Conservation (phyloP, 53 echinoderm and acorn worm genomes). For the Echinometra lucunter region DNA sequence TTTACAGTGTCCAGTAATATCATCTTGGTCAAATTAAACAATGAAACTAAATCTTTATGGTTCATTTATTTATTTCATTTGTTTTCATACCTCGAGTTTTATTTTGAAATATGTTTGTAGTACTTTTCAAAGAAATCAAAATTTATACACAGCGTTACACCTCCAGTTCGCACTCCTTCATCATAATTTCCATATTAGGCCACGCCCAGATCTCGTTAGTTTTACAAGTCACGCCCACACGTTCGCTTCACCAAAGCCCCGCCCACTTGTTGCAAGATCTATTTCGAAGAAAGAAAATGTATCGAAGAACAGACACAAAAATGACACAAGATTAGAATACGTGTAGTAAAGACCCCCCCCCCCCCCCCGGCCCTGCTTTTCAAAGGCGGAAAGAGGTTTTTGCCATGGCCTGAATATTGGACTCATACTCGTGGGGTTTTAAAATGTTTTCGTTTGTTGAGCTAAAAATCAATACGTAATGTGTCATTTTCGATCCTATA, state of each 20-base stretch:
- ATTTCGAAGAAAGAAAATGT: neutral
- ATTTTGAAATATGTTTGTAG: too few relatives aligned
- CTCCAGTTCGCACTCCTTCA: neutral
- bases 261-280: neutral
- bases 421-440: neutral
- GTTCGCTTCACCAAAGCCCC: neutral
- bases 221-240: neutral
- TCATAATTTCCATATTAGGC: neutral
- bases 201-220: neutral
- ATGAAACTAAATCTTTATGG: too few relatives aligned
- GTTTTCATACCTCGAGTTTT: too few relatives aligned
- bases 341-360: neutral
- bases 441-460: conserved; percentile 1
- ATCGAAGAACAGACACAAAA: neutral
- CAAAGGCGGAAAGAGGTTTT: neutral
- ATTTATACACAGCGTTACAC: neutral
- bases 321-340: neutral
- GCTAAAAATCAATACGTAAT: conserved; percentile 6
- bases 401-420: neutral
- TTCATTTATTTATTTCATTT: too few relatives aligned
- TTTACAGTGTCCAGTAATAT: too few relatives aligned
- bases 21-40: too few relatives aligned
- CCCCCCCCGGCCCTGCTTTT: neutral
- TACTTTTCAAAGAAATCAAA: too few relatives aligned
- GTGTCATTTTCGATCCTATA: conserved; percentile 1